A percentile compares a stretch with the other conserved stretches of the same genome.
These are phyloP conservation scores for Archivesica marissinica DNA, from an alignment of 1,140 invertebrate species.

Conservation along the genomic window DNA sequence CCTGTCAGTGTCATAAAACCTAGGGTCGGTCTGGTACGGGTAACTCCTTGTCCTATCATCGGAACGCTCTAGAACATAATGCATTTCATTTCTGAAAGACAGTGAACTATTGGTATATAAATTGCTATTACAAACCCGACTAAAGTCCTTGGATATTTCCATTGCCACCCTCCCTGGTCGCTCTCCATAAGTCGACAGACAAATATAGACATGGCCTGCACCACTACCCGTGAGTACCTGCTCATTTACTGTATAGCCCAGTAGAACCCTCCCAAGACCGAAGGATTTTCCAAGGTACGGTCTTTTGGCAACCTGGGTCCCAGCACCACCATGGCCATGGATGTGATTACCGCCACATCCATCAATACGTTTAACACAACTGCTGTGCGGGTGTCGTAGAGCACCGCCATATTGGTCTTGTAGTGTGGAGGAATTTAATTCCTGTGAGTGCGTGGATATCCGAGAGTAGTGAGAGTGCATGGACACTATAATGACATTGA, in stretches of 20 bases:
- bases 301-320: background rate
- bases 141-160: background rate
- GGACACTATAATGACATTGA: too few relatives aligned
- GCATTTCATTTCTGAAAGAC: background rate
- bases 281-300: background rate
- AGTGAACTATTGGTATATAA: background rate
- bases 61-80: background rate
- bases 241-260: background rate
- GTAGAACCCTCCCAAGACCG: background rate
- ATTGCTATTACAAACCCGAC: background rate
- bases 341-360: background rate
- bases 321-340: background rate
- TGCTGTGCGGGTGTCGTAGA: too few relatives aligned
- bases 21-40: background rate
- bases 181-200: background rate
- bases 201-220: background rate
- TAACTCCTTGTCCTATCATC: background rate
- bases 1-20: too few relatives aligned
- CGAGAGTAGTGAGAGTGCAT: too few relatives aligned
- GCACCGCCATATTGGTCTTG: background rate
- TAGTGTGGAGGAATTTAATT: too few relatives aligned
- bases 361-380: too few relatives aligned
- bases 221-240: background rate
- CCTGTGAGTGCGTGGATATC: too few relatives aligned
- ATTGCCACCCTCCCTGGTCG: background rate